phyloP scores from a whole-genome alignment of 2,113 vertebrate genomes.

The Siniperca chuatsi region DNA sequence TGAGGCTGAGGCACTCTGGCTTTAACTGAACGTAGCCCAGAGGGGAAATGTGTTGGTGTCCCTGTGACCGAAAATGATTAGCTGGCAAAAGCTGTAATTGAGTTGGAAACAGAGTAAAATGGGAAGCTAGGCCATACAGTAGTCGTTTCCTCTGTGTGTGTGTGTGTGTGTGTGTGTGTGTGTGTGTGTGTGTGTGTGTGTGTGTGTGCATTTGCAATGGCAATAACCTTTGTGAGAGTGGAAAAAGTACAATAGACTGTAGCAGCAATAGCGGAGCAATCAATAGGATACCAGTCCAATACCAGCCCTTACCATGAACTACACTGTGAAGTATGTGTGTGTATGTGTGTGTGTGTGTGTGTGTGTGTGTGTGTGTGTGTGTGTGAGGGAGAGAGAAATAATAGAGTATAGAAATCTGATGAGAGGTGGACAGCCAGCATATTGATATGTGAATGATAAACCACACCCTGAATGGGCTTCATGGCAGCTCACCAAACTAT shows the following conservation, averaged over 20 bases:
- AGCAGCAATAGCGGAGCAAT: constrained; percentile 57
- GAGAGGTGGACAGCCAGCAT: neutral
- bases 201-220: constrained; percentile 13
- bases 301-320: constrained; percentile 41
- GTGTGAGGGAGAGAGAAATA: neutral
- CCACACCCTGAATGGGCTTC: constrained; percentile 20
- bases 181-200: constrained; percentile 12
- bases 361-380: constrained; percentile 23
- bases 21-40: constrained; percentile 23
- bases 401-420: neutral
- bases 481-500: constrained; percentile 39
- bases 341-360: constrained; percentile 9
- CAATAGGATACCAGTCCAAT: constrained; percentile 73
- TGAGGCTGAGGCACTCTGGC: constrained; percentile 21
- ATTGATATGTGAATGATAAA: constrained; percentile 39
- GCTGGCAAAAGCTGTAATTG: constrained; percentile 62
- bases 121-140: constrained; percentile 11
- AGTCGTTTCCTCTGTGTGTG: constrained; percentile 30
- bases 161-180: neutral
- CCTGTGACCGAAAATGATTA: constrained; percentile 61
- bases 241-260: constrained; percentile 72
- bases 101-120: constrained; percentile 62
- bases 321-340: constrained; percentile 7
- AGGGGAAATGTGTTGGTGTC: constrained; percentile 44
- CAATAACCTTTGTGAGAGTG: constrained; percentile 70